Conservation (phyloP, 2,113 vertebrate genomes). For the Laticauda colubrina region DNA sequence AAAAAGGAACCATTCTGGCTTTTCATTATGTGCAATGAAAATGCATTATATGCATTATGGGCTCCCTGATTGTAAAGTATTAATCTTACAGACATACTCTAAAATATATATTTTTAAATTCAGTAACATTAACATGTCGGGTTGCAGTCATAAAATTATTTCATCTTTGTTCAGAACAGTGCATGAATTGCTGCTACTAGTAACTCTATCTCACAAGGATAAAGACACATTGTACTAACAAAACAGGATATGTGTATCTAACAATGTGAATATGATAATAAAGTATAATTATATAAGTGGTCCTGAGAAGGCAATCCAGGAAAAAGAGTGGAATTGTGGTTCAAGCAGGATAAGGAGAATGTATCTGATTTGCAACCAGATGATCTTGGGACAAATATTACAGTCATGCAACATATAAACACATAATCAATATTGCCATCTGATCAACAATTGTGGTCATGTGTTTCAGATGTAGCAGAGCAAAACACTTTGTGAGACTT, state of each 20-base stretch:
- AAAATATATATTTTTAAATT: not conserved
- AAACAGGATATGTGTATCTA: slow-evolving; percentile 1
- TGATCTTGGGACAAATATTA: slow-evolving; percentile 37
- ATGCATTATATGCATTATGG: not conserved
- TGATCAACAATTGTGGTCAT: slow-evolving; percentile 34
- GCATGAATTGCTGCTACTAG: not conserved
- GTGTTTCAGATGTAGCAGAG: slow-evolving; percentile 52
- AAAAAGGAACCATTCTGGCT: not conserved
- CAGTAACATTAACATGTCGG: too few relatives aligned
- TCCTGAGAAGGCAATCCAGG: slow-evolving; percentile 20
- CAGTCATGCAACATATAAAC: slow-evolving; percentile 41
- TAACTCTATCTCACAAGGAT: not conserved
- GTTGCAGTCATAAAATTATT: not conserved
- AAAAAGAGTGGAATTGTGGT: not conserved
- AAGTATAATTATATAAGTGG: not conserved
- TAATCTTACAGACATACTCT: not conserved
- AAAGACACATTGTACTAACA: not conserved
- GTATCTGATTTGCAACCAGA: not conserved
- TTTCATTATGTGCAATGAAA: not conserved
- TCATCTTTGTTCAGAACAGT: not conserved
- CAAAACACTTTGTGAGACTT: slow-evolving; percentile 42
- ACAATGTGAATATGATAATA: not conserved
- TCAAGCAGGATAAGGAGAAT: not conserved
- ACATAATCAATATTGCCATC: slow-evolving; percentile 38
- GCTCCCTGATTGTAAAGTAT: not conserved